phyloP scores from a whole-genome alignment of 2,797 vertebrate genomes.

The Poecilia wingei region DNA sequence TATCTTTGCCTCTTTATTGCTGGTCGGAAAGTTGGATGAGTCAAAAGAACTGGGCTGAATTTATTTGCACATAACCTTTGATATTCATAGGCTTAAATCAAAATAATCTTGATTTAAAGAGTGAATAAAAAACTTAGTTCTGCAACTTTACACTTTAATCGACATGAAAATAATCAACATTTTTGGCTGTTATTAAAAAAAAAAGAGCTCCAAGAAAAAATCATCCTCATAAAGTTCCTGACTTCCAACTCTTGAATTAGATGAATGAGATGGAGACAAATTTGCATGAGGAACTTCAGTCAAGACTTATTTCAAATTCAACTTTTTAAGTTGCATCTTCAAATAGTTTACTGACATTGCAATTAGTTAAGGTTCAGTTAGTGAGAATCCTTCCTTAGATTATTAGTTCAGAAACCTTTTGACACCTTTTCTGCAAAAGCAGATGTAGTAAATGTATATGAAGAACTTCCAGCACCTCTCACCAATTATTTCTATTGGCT shows the following conservation, averaged over 20 bases:
- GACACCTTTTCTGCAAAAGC: conserved; percentile 26
- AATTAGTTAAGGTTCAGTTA: conserved; percentile 40
- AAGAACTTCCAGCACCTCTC: background rate
- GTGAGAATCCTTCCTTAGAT: conserved; percentile 20
- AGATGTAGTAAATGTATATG: conserved; percentile 2
- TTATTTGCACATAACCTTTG: background rate
- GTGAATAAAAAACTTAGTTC: background rate
- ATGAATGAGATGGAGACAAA: background rate
- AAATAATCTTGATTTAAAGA: background rate
- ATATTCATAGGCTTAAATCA: background rate
- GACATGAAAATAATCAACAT: background rate
- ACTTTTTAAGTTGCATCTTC: conserved; percentile 16
- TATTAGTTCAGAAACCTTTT: conserved; percentile 38
- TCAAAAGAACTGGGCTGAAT: background rate
- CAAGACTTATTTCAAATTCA: conserved; percentile 33
- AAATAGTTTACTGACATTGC: conserved; percentile 38
- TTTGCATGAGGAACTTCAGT: conserved; percentile 20
- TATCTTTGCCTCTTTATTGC: background rate
- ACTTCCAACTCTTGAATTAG: background rate
- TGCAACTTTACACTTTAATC: background rate
- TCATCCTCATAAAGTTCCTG: background rate
- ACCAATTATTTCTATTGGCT: background rate
- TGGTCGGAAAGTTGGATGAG: background rate
- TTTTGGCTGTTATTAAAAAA: background rate
- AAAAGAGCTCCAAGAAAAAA: background rate